These are phyloP conservation scores for Alentia gelatinosa DNA, from an alignment of 2,888 invertebrate genomes.

Conservation along the genomic window DNA sequence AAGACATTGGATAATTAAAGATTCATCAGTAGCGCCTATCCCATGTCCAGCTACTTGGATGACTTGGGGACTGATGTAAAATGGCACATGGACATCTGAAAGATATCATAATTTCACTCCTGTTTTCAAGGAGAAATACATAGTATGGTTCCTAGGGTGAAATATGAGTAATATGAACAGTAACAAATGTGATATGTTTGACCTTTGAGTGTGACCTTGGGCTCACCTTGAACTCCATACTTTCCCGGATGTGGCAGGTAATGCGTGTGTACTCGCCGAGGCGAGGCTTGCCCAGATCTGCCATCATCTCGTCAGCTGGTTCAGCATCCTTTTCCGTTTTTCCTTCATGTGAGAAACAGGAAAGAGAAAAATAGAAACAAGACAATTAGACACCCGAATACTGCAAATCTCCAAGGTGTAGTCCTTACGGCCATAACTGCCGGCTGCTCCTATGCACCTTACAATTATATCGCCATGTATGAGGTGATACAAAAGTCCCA, in stretches of 20 bases:
- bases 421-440: no score
- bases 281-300: conserved; percentile 91
- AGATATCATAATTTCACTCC: no score
- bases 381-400: not conserved
- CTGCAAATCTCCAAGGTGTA: not conserved
- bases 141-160: not conserved
- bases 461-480: no score
- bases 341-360: conserved; percentile 23
- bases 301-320: conserved; percentile 75
- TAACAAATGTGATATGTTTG: not conserved
- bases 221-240: conserved; percentile 97
- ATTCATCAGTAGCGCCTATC: no score
- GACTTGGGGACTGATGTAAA: no score
- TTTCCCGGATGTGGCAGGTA: conserved; percentile 96
- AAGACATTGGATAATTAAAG: no score
- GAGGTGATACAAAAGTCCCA: no score
- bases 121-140: no score
- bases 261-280: conserved; percentile 93
- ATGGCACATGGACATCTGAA: no score
- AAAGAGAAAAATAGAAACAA: not conserved
- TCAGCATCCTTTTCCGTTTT: not conserved
- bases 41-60: no score
- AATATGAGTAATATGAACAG: not conserved
- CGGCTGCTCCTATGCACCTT: no score
- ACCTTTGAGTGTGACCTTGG: not conserved